These are phyloP conservation scores for Neotoma lepida DNA, from an alignment of 2,113 vertebrate species.

Conservation along the genomic window DNA sequence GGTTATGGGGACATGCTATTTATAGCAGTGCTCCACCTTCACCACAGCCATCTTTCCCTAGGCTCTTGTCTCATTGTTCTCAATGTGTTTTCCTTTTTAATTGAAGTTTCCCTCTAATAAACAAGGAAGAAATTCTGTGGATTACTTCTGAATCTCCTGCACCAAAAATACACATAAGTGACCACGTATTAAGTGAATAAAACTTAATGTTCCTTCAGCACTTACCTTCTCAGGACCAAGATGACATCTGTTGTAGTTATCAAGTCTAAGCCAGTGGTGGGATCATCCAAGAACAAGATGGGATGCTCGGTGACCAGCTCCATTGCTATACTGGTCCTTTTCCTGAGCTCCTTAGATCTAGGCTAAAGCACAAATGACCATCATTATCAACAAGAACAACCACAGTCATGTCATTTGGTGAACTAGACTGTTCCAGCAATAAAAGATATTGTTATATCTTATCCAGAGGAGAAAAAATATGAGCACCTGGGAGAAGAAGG, in stretches of 20 bases:
- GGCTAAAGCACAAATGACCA: conserved; percentile 86
- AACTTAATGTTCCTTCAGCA: no score
- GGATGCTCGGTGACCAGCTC: no score
- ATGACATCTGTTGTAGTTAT: no score
- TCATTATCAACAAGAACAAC: neutral
- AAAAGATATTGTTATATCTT: neutral
- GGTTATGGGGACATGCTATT: neutral
- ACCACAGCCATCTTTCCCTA: neutral
- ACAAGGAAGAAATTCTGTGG: no score
- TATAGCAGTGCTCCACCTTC: neutral
- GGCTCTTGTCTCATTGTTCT: neutral
- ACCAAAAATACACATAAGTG: no score
- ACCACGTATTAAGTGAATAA: no score
- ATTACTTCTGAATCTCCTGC: no score
- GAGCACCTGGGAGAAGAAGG: neutral
- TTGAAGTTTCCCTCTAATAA: no score
- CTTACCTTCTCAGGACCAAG: no score
- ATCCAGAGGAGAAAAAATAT: no score
- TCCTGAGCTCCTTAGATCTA: conserved; percentile 94
- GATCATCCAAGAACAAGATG: no score
- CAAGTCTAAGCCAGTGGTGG: no score
- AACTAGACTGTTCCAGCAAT: neutral
- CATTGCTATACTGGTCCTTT: conserved; percentile 87
- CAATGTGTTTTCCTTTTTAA: neutral
- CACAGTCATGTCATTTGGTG: neutral